These are phyloP conservation scores for Rhopalosiphum padi DNA, from an alignment of 1,140 invertebrate genomes.

Conservation along the genomic window DNA sequence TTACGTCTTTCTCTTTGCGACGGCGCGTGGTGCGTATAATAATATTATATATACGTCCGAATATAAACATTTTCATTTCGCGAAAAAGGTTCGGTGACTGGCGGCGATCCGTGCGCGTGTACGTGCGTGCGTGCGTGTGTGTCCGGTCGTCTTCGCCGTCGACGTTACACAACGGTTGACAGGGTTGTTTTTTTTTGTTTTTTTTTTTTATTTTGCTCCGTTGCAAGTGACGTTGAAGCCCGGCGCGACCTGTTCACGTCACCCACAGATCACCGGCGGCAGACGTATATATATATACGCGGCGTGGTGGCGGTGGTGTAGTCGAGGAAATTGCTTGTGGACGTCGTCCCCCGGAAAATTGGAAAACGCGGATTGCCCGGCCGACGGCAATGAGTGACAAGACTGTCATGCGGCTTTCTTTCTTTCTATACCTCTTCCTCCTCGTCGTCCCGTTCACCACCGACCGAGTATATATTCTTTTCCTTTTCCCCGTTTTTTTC, in stretches of 20 bases:
- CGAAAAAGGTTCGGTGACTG: constrained; percentile 49
- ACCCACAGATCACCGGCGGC: constrained; percentile 57
- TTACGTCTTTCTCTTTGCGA: not conserved
- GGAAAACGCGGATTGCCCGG: constrained; percentile 56
- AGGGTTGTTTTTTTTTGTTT: constrained; percentile 47
- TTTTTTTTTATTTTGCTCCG: constrained; percentile 14
- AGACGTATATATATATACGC: not conserved
- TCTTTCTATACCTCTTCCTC: not conserved
- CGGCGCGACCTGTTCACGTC: constrained; percentile 56
- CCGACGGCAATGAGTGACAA: constrained; percentile 55
- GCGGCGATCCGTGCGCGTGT: not conserved
- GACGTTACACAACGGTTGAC: constrained; percentile 55
- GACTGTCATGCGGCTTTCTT: constrained; percentile 53
- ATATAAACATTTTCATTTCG: constrained; percentile 51
- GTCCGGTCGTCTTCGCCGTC: constrained; percentile 54
- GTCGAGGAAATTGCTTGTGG: constrained; percentile 57
- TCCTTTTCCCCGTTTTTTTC: not conserved
- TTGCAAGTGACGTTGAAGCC: constrained; percentile 57
- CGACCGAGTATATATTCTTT: not conserved
- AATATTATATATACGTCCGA: constrained; percentile 36
- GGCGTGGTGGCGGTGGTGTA: not conserved
- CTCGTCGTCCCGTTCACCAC: not conserved
- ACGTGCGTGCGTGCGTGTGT: constrained; percentile 25
- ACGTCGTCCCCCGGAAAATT: constrained; percentile 57
- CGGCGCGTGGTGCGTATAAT: not conserved